Base-by-base conservation (phyloP, 2,888 invertebrate genomes). In the Agonopterix alstromeriana region DNA sequence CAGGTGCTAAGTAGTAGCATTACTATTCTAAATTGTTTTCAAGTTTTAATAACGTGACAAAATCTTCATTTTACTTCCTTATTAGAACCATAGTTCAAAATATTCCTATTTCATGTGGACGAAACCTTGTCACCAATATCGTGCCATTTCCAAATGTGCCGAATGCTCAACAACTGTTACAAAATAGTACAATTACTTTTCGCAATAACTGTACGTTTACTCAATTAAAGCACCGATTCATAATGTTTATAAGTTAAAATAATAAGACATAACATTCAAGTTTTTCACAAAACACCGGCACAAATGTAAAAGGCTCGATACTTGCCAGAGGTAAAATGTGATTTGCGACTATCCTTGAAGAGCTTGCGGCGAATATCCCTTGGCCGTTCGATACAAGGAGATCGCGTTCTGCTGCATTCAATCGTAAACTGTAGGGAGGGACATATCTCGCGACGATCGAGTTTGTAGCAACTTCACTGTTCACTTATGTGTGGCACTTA, bases 401-500 rank as follows among this genome's bases (percentile, higher is more conserved):
- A 75, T 78, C 71, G 67, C 71, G 71, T 66, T 73, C 61, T 61
- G 65, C 67, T 77, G 77, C 75, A 77, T 76, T 76, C 67, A 73
- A 73, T 73, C 54, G 70, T 69, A 67, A 76, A 74, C 69, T 77
- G 53, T 71, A 63, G 61, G 61, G 63, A 76, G 76, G 65, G 61
- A 61, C 56, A 66, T 64, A 65, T 67, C 63, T 65, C 77, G 80
- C 80, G 77, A 78, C 76, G 65, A 61, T 63, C 56, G 66, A 65
- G 65, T 66, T 63, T 64, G 66, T 67, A 42, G 10, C 42, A 42
- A 84, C 73, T 82, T 82, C 86, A 85, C 86, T 85, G 68, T 78
- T 82, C 84, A 85, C 85, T 85, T 63, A 53, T 70, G 65, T 70
- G 75, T 67, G 70, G 73, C 82, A 83, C 83, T 77, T 53, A 65